phyloP scores from a whole-genome alignment of 2,113 vertebrate species.

The Leptobrachium ailaonicum region DNA sequence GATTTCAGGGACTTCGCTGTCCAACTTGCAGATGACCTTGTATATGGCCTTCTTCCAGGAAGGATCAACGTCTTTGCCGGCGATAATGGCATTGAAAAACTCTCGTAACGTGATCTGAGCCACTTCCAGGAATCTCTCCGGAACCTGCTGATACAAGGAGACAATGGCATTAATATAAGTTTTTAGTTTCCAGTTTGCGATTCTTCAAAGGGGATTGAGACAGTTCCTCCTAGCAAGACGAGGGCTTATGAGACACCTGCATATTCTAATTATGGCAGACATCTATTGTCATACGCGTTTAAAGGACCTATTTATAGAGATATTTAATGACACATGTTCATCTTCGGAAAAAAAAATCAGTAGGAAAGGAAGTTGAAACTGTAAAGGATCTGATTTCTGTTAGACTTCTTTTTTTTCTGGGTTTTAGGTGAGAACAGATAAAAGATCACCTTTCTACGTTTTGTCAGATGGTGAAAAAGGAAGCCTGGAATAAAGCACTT shows the following conservation, averaged over 20 bases:
- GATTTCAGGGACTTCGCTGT: slow-evolving; percentile 96
- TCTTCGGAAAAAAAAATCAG: slow-evolving; percentile 60
- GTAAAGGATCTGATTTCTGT: slow-evolving; percentile 25
- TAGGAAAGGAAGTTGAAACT: slow-evolving; percentile 32
- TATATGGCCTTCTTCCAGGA: slow-evolving; percentile 99
- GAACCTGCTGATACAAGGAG: slow-evolving; percentile 87
- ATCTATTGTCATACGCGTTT: slow-evolving; percentile 70
- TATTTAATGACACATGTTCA: slow-evolving; percentile 67
- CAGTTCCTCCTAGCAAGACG: slow-evolving; percentile 71
- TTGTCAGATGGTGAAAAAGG: background rate
- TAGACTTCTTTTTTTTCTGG: background rate
- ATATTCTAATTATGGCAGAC: slow-evolving; percentile 76
- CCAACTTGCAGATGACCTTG: slow-evolving; percentile 99
- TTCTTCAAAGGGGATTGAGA: slow-evolving; percentile 78
- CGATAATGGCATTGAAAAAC: slow-evolving; percentile 98
- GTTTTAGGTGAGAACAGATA: background rate
- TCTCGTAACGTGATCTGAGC: slow-evolving; percentile 97
- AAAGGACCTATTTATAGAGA: slow-evolving; percentile 77
- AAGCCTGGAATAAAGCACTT: background rate
- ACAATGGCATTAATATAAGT: slow-evolving; percentile 82
- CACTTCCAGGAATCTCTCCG: slow-evolving; percentile 97
- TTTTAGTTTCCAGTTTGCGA: slow-evolving; percentile 83
- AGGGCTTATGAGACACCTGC: slow-evolving; percentile 73
- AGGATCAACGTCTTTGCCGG: slow-evolving; percentile 97
- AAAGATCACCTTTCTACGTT: background rate